A percentile compares a stretch with the other conserved stretches of the same genome.
Conservation (phyloP, 2,113 vertebrate species). For the Taxidea taxus region DNA sequence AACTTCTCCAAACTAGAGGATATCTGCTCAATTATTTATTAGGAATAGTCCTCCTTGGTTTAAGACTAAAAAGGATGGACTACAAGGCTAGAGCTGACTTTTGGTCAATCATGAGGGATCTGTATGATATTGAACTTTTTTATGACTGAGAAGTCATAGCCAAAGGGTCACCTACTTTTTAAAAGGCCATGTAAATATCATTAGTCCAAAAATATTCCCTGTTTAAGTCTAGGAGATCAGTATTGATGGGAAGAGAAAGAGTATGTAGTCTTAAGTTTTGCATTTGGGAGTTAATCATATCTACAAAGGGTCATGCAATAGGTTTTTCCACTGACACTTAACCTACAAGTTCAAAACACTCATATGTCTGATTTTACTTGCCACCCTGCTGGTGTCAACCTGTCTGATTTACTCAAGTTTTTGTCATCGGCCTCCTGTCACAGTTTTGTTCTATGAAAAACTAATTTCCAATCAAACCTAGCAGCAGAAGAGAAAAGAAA, state of each 20-base stretch:
- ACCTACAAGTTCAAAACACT: not conserved
- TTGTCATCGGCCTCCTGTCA: not conserved
- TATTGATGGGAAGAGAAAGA: not conserved
- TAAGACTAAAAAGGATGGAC: not conserved
- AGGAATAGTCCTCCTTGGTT: not conserved
- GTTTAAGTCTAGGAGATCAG: not conserved
- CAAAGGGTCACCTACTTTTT: not conserved
- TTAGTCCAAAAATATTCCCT: not conserved
- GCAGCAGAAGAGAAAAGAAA: not conserved
- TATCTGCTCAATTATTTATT: not conserved
- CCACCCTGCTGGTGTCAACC: not conserved
- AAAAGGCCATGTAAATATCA: not conserved
- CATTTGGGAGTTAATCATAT: not conserved
- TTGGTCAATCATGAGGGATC: not conserved
- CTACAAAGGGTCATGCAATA: not conserved
- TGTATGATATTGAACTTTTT: not conserved
- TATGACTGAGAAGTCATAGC: not conserved
- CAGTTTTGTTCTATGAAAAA: not conserved
- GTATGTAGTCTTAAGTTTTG: not conserved
- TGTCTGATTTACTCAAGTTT: not conserved
- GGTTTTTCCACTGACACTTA: not conserved
- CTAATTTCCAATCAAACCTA: not conserved
- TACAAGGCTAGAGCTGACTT: not conserved
- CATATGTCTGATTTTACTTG: not conserved
- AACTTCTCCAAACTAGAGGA: not conserved